These are phyloP conservation scores for Progne subis DNA, from an alignment of 2,113 vertebrate species.

Conservation along the genomic window DNA sequence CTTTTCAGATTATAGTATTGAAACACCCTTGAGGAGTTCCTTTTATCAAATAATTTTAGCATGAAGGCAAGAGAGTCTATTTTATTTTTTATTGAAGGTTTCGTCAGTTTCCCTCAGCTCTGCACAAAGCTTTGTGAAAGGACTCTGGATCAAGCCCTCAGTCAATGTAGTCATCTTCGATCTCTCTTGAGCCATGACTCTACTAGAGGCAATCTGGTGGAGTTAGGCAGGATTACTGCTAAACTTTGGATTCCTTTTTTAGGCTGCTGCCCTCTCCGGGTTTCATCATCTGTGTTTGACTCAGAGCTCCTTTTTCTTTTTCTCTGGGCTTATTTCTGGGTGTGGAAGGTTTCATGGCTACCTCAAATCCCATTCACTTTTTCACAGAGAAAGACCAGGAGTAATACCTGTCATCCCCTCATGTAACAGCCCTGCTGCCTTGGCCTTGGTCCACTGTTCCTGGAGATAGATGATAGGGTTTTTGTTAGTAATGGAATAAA, in stretches of 20 bases:
- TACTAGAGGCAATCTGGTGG: background rate
- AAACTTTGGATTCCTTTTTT: background rate
- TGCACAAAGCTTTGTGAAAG: background rate
- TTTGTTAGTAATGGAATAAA: background rate
- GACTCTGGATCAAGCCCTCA: background rate
- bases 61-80: background rate
- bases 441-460: background rate
- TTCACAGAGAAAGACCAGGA: background rate
- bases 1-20: background rate
- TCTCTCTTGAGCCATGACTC: background rate
- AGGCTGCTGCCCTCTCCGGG: background rate
- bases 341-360: background rate
- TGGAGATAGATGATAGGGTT: background rate
- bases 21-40: background rate
- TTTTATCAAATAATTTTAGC: background rate
- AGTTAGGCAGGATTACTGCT: constrained; percentile 24
- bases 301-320: background rate
- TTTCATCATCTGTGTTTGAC: background rate
- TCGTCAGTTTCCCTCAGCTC: background rate
- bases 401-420: background rate
- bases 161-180: background rate
- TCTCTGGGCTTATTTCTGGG: background rate
- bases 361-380: background rate
- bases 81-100: background rate
- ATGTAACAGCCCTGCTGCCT: background rate